Base-by-base conservation (phyloP, 2,113 vertebrate species). In the Pterocles orientalis region DNA sequence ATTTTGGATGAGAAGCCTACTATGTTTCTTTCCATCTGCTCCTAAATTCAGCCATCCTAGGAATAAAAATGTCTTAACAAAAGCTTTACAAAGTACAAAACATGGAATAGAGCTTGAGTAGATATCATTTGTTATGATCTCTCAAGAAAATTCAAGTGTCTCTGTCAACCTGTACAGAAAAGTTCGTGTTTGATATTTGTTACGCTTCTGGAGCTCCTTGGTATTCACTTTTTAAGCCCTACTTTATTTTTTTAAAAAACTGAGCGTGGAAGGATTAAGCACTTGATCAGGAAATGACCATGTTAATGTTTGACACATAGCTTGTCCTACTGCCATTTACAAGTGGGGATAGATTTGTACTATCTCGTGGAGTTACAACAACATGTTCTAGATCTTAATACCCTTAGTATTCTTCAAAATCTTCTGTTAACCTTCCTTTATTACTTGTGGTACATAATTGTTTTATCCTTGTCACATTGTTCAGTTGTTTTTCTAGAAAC, bases 291-390 rank as follows among this genome's bases (percentile, higher is more conserved):
- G 47, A 79, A 87, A 50, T 82, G 11, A 61, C 47, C 16, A 1
- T 20, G 9, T 21, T 45, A 57, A 19, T 1, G 2, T 34, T 57
- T 15, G 7, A 28, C 6, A 6, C 2, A 0, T 7, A 34, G 24
- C 0, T 65, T 41, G 11, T 51, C n/a, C 10, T 31, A 7, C 17
- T 77, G 17, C 47, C 25, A 4, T 65, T 58, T 73, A 41, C 51
- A 70, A 43, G 29, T 24, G 26, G 20, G 14, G 33, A 8, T 31
- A 26, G 47, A 1, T 54, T 18, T n/a, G 28, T 54, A 5, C 20
- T 78, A 4, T 18, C 4, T 29, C 43, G 8, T 50, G 7, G 43
- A 56, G 24, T 56, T 85, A 64, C 5, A 31, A 4, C 12, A 43
- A 20, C 18, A 1, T 33, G 8, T 72, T 92, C 51, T 60, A n/a